Evolutionary conservation across 23 tunicate genomes (phyloP), one percentile per base, ranked within the genome.

Genomic region (Styela clava): DNA sequence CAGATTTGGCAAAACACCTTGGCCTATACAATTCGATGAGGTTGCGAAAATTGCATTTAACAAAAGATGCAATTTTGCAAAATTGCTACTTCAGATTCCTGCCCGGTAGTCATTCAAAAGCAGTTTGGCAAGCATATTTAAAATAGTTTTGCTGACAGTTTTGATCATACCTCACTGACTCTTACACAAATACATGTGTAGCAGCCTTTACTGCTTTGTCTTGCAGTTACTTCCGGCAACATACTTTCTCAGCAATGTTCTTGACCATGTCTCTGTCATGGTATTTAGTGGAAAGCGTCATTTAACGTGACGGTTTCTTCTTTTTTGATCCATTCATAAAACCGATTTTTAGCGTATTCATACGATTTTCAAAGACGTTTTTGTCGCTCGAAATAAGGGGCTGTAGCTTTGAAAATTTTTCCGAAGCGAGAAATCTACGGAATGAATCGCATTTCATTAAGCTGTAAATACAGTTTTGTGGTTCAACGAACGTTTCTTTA

Each of bases 401-500:
- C 22, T 67, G 71, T 18, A 76, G 27, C 44, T 76, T 76, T n/a
- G 19, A 31, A 76, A 33, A 76, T 24, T 29, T 36, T 1, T 70
- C 81, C 21, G 85, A 69, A 28, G 64, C 73, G 74, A 74, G 79
- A 74, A 86, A 86, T 62, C 90, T 61, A n/a, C 90, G 80, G 74
- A 80, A 86, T 56, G 90, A 80, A 37, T 86, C 90, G 25, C 64
- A 65, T 62, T 72, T 37, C 90, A 86, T 86, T 0, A 86, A 74
- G 12, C 32, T 35, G 31, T 81, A 86, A 2, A 86, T 86, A 18
- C 73, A 52, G 21, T 80, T 63, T 35, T 86, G 90, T 26, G 90
- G 81, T 16, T 71, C 79, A 7, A 22, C 81, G 30, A 86, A 86
- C 3, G 68, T 73, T 1, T 69, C 67, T 26, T 72, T 61, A 34